phyloP scores from a whole-genome alignment of 2,888 invertebrate genomes.

The Yponomeuta evonymella region DNA sequence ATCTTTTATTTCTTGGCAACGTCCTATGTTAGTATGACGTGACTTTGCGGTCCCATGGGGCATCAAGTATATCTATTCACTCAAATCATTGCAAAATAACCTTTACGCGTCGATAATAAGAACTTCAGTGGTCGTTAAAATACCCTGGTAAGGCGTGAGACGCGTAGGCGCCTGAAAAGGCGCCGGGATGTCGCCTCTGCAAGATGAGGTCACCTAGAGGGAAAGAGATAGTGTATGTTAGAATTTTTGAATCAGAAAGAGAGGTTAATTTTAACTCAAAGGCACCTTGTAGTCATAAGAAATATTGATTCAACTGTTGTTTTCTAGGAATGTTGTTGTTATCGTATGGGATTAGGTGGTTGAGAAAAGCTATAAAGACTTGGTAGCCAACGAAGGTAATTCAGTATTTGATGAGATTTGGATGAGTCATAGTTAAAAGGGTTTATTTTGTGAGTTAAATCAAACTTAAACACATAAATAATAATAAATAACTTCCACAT shows the following conservation, averaged over 20 bases:
- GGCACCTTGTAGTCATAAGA: conserved; percentile 3
- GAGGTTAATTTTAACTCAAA: background rate
- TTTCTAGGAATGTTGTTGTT: background rate
- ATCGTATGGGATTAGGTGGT: background rate
- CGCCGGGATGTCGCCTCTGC: conserved; percentile 8
- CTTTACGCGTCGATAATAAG: conserved; percentile 22
- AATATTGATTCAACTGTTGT: background rate
- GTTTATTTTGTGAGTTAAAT: too few species aligned
- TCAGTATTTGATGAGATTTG: too few species aligned
- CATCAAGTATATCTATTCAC: conserved; percentile 8
- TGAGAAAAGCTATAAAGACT: too few species aligned
- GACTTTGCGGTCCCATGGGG: conserved; percentile 37
- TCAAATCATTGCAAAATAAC: conserved; percentile 21
- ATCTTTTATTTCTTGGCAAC: conserved; percentile 38
- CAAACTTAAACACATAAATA: too few species aligned
- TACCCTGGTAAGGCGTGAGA: background rate
- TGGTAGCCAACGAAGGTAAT: too few species aligned
- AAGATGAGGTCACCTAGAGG: conserved; percentile 8
- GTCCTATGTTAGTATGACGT: conserved; percentile 38
- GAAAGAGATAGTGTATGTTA: conserved; percentile 2
- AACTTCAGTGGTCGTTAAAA: background rate
- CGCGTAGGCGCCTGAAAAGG: conserved; percentile 13
- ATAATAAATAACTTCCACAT: too few species aligned
- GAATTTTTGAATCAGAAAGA: conserved; percentile 2
- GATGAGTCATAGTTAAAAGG: too few species aligned